Conservation (phyloP, 2,888 invertebrate genomes). For the Drosophila mercatorum region DNA sequence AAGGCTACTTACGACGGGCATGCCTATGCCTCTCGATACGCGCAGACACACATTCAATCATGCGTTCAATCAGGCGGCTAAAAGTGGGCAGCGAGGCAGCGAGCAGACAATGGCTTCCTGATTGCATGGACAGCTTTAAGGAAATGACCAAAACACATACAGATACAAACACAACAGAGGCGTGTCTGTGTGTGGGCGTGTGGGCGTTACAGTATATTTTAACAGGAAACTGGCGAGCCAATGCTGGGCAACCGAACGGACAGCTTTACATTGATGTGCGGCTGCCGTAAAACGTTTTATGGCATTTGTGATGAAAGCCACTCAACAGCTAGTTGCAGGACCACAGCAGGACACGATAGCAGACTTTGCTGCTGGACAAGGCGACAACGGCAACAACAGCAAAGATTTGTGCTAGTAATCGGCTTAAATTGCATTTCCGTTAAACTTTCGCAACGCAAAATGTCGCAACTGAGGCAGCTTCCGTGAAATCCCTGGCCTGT, state of each 20-base stretch:
- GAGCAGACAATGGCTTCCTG: constrained; percentile 71
- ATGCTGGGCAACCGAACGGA: constrained; percentile 50
- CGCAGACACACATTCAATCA: constrained; percentile 62
- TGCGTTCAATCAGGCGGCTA: constrained; percentile 69
- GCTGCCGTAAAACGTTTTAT: constrained; percentile 53
- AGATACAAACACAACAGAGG: constrained; percentile 2
- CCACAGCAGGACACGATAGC: neutral
- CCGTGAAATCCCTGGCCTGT: neutral
- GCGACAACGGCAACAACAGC: neutral
- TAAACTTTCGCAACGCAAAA: constrained; percentile 17
- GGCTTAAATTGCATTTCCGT: constrained; percentile 65
- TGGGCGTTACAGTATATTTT: constrained; percentile 26
- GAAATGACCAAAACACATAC: constrained; percentile 52
- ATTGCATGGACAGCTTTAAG: constrained; percentile 69
- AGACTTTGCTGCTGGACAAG: neutral
- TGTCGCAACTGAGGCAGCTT: constrained; percentile 4
- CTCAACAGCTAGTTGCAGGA: constrained; percentile 16
- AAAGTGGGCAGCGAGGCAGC: constrained; percentile 35
- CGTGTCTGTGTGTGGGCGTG: constrained; percentile 4
- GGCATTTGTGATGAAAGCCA: constrained; percentile 40
- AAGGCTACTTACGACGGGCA: constrained; percentile 10
- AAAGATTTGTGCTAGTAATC: constrained; percentile 63
- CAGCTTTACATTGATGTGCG: constrained; percentile 55
- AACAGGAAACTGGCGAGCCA: constrained; percentile 36
- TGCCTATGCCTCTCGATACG: constrained; percentile 8